Percentiles rank a stretch among this genome's conserved stretches.
Evolutionary conservation across 2,113 vertebrate species (phyloP).

Genomic region (Apus apus): DNA sequence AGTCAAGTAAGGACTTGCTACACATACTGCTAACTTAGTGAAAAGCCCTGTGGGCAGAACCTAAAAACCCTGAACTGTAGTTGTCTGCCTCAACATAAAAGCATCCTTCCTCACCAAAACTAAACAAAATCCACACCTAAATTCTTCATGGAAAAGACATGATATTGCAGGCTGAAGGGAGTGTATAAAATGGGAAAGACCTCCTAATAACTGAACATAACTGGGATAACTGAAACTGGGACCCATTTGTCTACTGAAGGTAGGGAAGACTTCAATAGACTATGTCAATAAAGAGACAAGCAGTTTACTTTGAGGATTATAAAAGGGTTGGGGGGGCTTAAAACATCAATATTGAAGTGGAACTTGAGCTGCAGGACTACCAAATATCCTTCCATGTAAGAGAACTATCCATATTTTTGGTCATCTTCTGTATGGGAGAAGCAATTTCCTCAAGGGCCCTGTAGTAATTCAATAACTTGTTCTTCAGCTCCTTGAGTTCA

Average conservation of each 20-base stretch:
- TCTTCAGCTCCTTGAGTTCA: background rate
- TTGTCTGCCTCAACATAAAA: conserved; percentile 20
- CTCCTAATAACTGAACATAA: background rate
- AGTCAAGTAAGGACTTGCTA: conserved; percentile 39
- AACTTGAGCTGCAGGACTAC: background rate
- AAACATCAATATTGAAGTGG: background rate
- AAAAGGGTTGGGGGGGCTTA: background rate
- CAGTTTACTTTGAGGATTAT: background rate
- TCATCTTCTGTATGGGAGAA: background rate
- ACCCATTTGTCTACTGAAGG: background rate
- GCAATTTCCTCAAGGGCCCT: background rate
- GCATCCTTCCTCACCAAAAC: conserved; percentile 48
- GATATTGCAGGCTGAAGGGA: background rate
- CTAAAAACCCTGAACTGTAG: conserved; percentile 22
- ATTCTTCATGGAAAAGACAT: conserved; percentile 10
- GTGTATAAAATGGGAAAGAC: background rate
- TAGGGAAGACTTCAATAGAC: background rate
- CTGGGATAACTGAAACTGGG: background rate
- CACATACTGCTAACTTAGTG: background rate
- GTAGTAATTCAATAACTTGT: background rate
- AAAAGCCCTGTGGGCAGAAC: conserved; percentile 25
- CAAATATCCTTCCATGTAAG: background rate
- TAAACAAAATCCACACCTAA: conserved; percentile 10
- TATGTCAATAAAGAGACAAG: background rate
- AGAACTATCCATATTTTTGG: background rate